A percentile compares a stretch with the other conserved stretches of the same genome.
Evolutionary conservation across 2,797 vertebrate genomes (phyloP).

Genomic region (Danio jaintianensis): DNA sequence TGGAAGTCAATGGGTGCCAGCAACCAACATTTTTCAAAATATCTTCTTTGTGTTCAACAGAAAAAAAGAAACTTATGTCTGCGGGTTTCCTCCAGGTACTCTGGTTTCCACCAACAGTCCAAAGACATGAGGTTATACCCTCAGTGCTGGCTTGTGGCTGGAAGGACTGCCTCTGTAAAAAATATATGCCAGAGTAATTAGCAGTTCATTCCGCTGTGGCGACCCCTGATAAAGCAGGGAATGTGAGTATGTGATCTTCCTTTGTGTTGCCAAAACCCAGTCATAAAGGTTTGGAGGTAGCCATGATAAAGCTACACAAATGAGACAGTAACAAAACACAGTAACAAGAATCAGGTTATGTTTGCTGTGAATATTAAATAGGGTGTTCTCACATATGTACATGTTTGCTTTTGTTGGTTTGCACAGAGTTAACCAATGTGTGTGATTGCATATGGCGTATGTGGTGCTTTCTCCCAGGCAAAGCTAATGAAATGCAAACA

Average conservation of each 20-base stretch:
- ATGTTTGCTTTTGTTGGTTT: constrained; percentile 31
- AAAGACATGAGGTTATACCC: too few species aligned
- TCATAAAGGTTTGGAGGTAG: background rate
- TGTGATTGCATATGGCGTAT: constrained; percentile 15
- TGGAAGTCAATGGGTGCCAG: too few species aligned
- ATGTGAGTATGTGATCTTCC: background rate
- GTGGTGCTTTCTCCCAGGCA: constrained; percentile 15
- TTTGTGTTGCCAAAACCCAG: background rate
- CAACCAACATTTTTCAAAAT: too few species aligned
- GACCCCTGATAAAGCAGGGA: too few species aligned
- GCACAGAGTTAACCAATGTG: constrained; percentile 4
- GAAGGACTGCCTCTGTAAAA: too few species aligned
- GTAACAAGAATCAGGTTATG: background rate
- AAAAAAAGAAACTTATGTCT: too few species aligned
- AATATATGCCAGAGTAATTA: too few species aligned
- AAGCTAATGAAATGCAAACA: constrained; percentile 56
- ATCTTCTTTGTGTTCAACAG: too few species aligned
- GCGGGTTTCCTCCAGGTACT: too few species aligned
- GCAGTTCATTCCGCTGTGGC: too few species aligned
- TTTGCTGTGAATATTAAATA: constrained; percentile 45
- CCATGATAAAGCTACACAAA: background rate
- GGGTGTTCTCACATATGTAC: constrained; percentile 33
- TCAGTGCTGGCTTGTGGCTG: too few species aligned
- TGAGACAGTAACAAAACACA: background rate
- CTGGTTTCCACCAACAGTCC: too few species aligned